Evolutionary conservation across 2,888 invertebrate species (phyloP), one percentile per base, ranked within the genome.

Genomic region (Lochmaea crataegi): DNA sequence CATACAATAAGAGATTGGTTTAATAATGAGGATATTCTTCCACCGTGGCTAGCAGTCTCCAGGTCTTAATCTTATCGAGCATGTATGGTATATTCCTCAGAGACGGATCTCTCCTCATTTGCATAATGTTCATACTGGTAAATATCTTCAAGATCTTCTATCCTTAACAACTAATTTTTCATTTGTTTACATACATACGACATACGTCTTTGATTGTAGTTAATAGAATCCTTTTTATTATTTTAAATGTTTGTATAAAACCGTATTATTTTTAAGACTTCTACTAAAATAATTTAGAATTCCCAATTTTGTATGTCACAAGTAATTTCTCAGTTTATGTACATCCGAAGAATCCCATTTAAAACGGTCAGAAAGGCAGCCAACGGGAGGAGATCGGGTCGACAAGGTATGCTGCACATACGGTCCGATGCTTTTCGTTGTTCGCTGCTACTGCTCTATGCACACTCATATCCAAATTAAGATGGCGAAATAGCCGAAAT

Each of bases 261-360:
- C 3, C 45, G 45, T 10, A 2, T 45, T 11, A 45, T 12, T n/a
- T 7, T n/a, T 12, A 48, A 48, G 12, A 48, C 4, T 48, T 14
- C 14, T 48, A 6, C 9, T 42, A 12, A 10, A 26, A 22, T 14
- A 58, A 58, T 26, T 26, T 58, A 14, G 22, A 56, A 63, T 63
- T 69, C 45, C 32, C 42, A 48, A 63, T 38, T n/a, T 63, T 12
- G 32, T 53, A 9, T 32, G 56, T 63, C 14, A 41, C 48, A 14
- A 16, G 56, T 32, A 63, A 63, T 69, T 63, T 63, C 53, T 38
- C 63, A 69, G 63, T 63, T 68, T 68, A 68, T 60, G n/a, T 60
- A 38, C 61, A 60, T 68, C 41, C 68, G 68, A 68, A 60, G 60
- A 68, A 68, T 68, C 48, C 51, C 60, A 68, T 68, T 68, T 68